Evolutionary conservation across 2,113 vertebrate genomes (phyloP).

Genomic region (Tragelaphus scriptus): DNA sequence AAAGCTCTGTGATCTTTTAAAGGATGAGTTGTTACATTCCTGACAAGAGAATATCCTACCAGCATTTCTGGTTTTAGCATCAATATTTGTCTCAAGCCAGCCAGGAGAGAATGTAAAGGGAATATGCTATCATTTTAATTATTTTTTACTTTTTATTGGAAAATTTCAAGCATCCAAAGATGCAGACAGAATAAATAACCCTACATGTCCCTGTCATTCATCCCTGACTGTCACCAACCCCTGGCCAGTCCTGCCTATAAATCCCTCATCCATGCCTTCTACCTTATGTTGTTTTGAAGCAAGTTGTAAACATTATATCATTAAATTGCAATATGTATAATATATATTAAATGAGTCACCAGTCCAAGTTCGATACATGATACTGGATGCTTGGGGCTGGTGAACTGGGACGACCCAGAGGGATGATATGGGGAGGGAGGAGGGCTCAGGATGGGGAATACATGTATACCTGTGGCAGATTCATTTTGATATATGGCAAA

Average conservation of each 20-base stretch:
- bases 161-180: background rate
- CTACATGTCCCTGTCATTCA: background rate
- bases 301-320: background rate
- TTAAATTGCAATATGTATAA: background rate
- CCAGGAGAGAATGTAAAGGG: conserved; percentile 17
- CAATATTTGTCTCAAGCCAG: background rate
- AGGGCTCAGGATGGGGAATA: too few relatives aligned
- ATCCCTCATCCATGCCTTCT: background rate
- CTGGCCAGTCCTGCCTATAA: background rate
- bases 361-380: too few relatives aligned
- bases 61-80: background rate
- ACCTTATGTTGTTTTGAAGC: background rate
- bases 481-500: too few relatives aligned
- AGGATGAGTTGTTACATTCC: background rate
- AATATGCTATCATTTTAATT: conserved; percentile 42
- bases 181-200: background rate
- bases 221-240: background rate
- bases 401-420: too few relatives aligned
- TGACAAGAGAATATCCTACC: background rate
- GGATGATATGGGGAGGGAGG: too few relatives aligned
- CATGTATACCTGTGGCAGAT: too few relatives aligned
- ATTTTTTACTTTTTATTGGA: background rate
- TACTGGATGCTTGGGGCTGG: too few relatives aligned
- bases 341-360: too few relatives aligned
- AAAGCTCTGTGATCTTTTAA: background rate